A percentile compares a stretch with the other conserved stretches of the same genome.
phyloP scores from a whole-genome alignment of 2,113 vertebrate genomes.

The Caranx ignobilis region DNA sequence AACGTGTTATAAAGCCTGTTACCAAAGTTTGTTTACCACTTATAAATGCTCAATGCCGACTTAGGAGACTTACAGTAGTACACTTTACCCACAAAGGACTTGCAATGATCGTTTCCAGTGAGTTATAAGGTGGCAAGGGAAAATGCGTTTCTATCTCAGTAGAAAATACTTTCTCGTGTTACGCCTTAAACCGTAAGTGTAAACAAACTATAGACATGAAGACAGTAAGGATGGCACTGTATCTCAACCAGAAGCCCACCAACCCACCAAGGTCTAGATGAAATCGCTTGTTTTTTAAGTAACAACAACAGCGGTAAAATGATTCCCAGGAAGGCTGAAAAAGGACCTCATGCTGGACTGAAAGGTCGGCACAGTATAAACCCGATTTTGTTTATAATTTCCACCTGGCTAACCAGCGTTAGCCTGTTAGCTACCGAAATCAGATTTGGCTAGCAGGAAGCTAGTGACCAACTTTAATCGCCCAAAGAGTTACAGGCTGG shows the following conservation, averaged over 20 bases:
- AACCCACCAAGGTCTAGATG: not conserved
- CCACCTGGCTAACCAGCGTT: conserved; percentile 45
- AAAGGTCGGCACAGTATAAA: not conserved
- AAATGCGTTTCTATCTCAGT: not conserved
- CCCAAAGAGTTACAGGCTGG: conserved; percentile 26
- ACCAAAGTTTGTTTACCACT: not conserved
- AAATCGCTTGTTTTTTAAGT: not conserved
- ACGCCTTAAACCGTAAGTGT: not conserved
- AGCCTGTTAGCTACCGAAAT: conserved; percentile 38
- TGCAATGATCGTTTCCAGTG: not conserved
- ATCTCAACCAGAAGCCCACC: not conserved
- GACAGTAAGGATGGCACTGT: not conserved
- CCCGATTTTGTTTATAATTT: conserved; percentile 39
- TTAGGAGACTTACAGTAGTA: not conserved
- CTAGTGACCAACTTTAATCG: conserved; percentile 65
- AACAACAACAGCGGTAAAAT: not conserved
- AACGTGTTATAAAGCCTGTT: too few species aligned
- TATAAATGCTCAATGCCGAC: not conserved
- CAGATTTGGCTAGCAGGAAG: conserved; percentile 51
- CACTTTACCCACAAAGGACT: not conserved
- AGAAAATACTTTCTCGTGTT: not conserved
- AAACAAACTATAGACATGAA: not conserved
- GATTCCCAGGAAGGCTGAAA: not conserved
- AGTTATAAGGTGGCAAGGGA: too few species aligned
- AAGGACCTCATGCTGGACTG: not conserved